phyloP scores from a whole-genome alignment of 2,113 vertebrate species.

The Camelus bactrianus region DNA sequence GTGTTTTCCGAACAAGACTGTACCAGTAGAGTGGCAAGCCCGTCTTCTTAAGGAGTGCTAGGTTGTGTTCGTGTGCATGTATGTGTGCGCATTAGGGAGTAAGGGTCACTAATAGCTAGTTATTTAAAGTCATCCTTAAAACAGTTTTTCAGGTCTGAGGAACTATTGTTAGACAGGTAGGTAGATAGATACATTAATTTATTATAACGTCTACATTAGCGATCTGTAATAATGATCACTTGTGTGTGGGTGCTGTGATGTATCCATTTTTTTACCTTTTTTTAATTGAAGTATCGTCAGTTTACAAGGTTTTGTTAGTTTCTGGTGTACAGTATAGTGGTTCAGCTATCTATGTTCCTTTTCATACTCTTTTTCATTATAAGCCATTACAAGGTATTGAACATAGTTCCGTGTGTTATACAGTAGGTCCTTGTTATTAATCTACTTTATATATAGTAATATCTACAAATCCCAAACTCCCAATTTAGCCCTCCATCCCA shows the following conservation, averaged over 20 bases:
- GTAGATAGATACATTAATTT: not conserved
- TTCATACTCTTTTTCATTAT: too few relatives aligned
- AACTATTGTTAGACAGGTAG: not conserved
- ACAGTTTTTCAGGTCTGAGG: not conserved
- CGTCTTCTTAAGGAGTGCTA: not conserved
- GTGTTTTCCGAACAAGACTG: not conserved
- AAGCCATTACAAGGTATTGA: too few relatives aligned
- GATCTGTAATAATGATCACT: not conserved
- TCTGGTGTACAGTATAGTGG: too few relatives aligned
- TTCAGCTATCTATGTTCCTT: too few relatives aligned
- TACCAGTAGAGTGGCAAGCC: not conserved
- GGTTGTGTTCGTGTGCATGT: not conserved
- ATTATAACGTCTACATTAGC: not conserved
- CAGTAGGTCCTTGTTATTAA: too few relatives aligned
- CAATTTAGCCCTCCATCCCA: too few relatives aligned
- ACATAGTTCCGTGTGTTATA: too few relatives aligned
- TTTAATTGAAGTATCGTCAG: too few relatives aligned
- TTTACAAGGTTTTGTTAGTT: too few relatives aligned
- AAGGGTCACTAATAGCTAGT: not conserved
- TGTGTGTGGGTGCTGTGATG: not conserved
- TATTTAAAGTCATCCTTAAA: slow-evolving; percentile 30
- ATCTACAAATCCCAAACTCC: too few relatives aligned
- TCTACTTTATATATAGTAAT: too few relatives aligned
- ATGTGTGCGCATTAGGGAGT: not conserved
- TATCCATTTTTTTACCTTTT: not conserved